Percentiles rank a stretch among this genome's conserved stretches.
Conservation (phyloP, 2,888 invertebrate species). For the Drosophila birchii region DNA sequence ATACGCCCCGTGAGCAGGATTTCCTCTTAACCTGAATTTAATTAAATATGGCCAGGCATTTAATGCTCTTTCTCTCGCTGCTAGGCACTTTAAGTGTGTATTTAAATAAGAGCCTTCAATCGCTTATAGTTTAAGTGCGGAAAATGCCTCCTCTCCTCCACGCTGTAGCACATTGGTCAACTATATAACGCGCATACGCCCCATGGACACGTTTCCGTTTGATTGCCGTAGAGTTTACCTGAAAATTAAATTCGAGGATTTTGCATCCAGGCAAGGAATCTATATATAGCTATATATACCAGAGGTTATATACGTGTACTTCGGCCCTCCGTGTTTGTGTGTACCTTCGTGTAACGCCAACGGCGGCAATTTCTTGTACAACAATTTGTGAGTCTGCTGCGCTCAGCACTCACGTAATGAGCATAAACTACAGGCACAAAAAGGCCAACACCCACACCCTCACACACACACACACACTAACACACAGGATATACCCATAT, state of each 20-base stretch:
- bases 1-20: conserved; percentile 26
- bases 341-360: conserved; percentile 58
- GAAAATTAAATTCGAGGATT: conserved; percentile 74
- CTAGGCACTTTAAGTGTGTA: conserved; percentile 20
- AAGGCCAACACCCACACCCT: conserved; percentile 50
- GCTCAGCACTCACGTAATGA: conserved; percentile 76
- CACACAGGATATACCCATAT: conserved; percentile 4
- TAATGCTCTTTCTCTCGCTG: conserved; percentile 3
- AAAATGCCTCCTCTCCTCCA: conserved; percentile 1
- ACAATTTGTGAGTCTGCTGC: conserved; percentile 75
- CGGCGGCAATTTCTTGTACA: conserved; percentile 75
- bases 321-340: conserved; percentile 6
- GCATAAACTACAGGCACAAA: conserved; percentile 74
- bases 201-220: conserved; percentile 35
- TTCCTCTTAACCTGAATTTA: conserved; percentile 32
- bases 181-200: conserved; percentile 40
- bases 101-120: conserved; percentile 32
- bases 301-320: conserved; percentile 1
- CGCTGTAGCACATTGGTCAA: conserved; percentile 33
- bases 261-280: conserved; percentile 69
- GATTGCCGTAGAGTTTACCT: conserved; percentile 63
- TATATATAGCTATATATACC: conserved; percentile 62
- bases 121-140: conserved; percentile 25
- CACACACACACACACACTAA: conserved; percentile 25
- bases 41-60: conserved; percentile 25